Evolutionary conservation across 2,888 invertebrate species (phyloP).

Genomic region (Apamea anceps): DNA sequence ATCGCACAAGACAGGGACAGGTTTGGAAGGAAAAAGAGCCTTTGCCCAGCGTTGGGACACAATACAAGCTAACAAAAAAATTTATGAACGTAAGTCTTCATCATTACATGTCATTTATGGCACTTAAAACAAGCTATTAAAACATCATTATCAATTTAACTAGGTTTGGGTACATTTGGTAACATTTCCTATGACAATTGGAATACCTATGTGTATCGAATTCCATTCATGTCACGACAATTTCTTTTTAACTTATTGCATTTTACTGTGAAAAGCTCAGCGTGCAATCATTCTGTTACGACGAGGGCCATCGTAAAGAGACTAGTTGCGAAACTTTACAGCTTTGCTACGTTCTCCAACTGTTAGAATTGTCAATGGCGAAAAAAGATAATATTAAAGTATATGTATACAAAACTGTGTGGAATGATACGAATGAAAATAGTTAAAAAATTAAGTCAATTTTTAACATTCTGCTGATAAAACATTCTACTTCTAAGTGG

Average conservation of each 20-base stretch:
- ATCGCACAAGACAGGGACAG: no score
- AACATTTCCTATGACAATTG: constrained; percentile 18
- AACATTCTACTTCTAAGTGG: not conserved
- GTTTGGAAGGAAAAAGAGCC: not conserved
- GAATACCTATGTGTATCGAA: constrained; percentile 26
- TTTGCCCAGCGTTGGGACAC: not conserved
- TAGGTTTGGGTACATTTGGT: not conserved
- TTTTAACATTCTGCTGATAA: not conserved
- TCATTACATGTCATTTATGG: not conserved
- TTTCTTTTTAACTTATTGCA: constrained; percentile 81
- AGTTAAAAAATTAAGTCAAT: not conserved
- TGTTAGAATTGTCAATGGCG: constrained; percentile 78
- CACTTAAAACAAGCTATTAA: not conserved
- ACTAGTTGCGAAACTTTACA: constrained; percentile 84
- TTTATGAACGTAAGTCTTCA: not conserved
- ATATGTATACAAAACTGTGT: constrained; percentile 26
- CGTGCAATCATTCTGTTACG: constrained; percentile 84
- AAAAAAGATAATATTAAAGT: constrained; percentile 72
- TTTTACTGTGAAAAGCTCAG: constrained; percentile 80
- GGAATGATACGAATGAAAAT: constrained; percentile 28
- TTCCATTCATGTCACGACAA: constrained; percentile 76
- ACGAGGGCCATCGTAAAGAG: constrained; percentile 83
- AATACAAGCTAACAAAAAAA: not conserved
- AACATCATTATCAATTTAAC: not conserved
- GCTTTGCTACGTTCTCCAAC: constrained; percentile 73